phyloP scores from a whole-genome alignment of 2,797 vertebrate species.

The Setipinna tenuifilis region DNA sequence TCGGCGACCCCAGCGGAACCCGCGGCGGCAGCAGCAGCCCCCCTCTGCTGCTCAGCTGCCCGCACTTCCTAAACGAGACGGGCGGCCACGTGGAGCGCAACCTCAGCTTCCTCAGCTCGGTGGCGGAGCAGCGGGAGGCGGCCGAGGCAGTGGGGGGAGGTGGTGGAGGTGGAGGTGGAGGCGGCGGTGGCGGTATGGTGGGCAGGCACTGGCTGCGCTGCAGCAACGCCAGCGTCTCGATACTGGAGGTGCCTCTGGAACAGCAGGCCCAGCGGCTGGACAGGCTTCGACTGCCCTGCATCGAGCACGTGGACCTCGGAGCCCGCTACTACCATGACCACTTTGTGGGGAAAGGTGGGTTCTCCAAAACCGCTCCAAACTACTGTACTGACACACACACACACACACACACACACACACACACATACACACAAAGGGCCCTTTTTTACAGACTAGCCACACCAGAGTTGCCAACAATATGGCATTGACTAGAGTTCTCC shows the following conservation, averaged over 20 bases:
- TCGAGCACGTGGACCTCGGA: constrained; percentile 90
- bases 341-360: constrained; percentile 88
- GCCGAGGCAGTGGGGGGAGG: neutral
- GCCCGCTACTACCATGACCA: constrained; percentile 89
- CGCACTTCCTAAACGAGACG: constrained; percentile 92
- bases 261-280: constrained; percentile 77
- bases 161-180: too few species aligned
- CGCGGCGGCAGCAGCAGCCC: constrained; percentile 65
- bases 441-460: neutral
- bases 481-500: neutral
- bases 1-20: constrained; percentile 56
- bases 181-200: constrained; percentile 54
- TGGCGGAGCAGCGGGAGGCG: constrained; percentile 64
- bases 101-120: constrained; percentile 86
- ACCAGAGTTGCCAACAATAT: neutral
- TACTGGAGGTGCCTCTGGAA: constrained; percentile 84
- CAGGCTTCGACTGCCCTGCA: constrained; percentile 81
- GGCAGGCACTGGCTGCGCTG: constrained; percentile 69
- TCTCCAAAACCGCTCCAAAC: neutral
- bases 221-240: constrained; percentile 87
- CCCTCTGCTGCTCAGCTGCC: constrained; percentile 89
- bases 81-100: constrained; percentile 84
- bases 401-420: neutral
- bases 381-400: neutral
- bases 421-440: neutral